Base-by-base conservation (phyloP, 2,113 vertebrate species). In the Apodemus speciosus region DNA sequence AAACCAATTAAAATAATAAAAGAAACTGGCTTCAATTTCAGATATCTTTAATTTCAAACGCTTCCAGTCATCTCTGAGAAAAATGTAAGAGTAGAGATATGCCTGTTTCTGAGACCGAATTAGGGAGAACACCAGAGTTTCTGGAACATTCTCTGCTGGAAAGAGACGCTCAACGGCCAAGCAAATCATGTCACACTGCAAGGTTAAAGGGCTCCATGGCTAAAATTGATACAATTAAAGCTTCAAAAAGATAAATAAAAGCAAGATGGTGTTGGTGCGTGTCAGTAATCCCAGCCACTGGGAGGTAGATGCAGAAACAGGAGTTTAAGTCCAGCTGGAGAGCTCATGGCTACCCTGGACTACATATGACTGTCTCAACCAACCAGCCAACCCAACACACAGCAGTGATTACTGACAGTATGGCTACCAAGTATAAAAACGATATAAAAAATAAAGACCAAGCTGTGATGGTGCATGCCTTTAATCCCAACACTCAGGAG, bases 41-140 rank as follows among this genome's bases (percentile, higher is more conserved):
- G 58, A 81, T 81, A 71, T 80, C 66, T 80, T 85, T 62, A 11
- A 35, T 56, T 91, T 93, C 40, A 64, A 73, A 88, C 91, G 40
- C 35, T 85, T 66, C 53, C 71, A 25, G 56, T 87, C 53, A 83
- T 14, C 53, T 49, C 32, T 8, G 60, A 51, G 18, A 40, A 51
- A 32, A 43, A 93, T 35, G 5, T 9, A 87, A 38, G 10, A 87
- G 15, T 60, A 32, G 75, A 90, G 53, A 84, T 66, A 60, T 51
- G 40, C 9, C 30, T 77, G 64, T 25, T 88, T 89, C 62, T 77
- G 13, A 71, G 23, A 71, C 14, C 35, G 35, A 14, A 14, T 90
- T 43, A 83, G 64, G 69, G 27, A 71, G 79, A 76, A 43, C 2
- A 89, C 85, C 86, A 90, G 6, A 10, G 75, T 91, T 87, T 16